A percentile compares a stretch with the other conserved stretches of the same genome.
Conservation (phyloP, 2,888 invertebrate species). For the Cerceris rybyensis region DNA sequence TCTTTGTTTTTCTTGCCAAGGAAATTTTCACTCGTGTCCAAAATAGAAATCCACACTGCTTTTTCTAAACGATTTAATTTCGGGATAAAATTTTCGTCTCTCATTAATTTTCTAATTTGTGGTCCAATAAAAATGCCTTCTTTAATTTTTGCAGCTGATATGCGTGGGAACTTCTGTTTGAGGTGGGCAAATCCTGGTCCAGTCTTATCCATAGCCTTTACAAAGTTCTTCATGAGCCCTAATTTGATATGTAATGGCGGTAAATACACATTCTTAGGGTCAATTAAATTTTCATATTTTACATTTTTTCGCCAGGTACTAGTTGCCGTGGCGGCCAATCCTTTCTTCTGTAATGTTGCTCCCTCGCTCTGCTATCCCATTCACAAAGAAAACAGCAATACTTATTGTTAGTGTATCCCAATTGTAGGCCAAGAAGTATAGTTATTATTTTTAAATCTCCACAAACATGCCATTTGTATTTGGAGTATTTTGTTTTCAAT, state of each 20-base stretch:
- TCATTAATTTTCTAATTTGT: slow-evolving; percentile 5
- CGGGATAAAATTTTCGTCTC: background rate
- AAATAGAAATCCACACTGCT: background rate
- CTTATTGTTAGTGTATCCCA: no score
- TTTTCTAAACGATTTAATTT: background rate
- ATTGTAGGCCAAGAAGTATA: no score
- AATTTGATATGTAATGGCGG: slow-evolving; percentile 16
- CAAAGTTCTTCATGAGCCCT: slow-evolving; percentile 10
- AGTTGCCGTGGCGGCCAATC: no score
- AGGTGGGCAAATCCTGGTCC: slow-evolving; percentile 10
- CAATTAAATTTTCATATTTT: background rate
- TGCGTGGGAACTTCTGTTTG: slow-evolving; percentile 1
- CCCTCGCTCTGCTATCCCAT: no score
- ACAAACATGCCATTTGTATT: no score
- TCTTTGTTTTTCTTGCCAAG: background rate
- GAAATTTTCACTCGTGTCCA: background rate
- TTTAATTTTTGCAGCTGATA: slow-evolving; percentile 21
- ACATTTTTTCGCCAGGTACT: no score
- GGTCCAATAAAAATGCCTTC: slow-evolving; percentile 24
- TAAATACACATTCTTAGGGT: background rate
- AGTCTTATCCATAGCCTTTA: slow-evolving; percentile 7
- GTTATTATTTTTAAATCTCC: no score
- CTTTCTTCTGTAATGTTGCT: no score
- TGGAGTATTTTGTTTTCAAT: no score
- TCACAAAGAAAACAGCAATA: no score